Conservation (phyloP, 2,888 invertebrate species). For the Diplolepis rosae region DNA sequence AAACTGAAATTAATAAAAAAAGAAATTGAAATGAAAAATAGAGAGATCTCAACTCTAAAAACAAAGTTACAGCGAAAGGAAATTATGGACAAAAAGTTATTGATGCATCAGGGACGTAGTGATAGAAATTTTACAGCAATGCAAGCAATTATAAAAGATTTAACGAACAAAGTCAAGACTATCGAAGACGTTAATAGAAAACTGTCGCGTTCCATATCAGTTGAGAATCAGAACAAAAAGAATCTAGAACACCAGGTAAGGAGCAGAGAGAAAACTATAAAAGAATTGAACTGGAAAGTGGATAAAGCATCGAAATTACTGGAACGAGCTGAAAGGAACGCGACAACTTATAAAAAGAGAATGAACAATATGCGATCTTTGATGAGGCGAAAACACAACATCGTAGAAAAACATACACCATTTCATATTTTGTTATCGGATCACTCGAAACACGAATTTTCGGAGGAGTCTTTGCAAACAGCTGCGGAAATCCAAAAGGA, state of each 20-base stretch:
- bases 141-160: conserved; percentile 55
- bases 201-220: conserved; percentile 59
- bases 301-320: conserved; percentile 68
- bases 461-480: conserved; percentile 54
- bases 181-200: conserved; percentile 64
- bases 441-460: conserved; percentile 52
- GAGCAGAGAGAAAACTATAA: conserved; percentile 65
- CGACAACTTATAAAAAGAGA: conserved; percentile 64
- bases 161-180: conserved; percentile 57
- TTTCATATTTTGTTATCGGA: conserved; percentile 57
- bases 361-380: conserved; percentile 65
- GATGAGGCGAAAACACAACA: conserved; percentile 57
- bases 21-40: conserved; percentile 48
- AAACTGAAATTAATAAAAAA: conserved; percentile 47
- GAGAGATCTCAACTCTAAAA: conserved; percentile 49
- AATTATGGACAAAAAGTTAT: no score
- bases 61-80: conserved; percentile 44
- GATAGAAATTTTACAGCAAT: conserved; percentile 42
- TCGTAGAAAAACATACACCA: conserved; percentile 55
- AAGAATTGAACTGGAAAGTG: conserved; percentile 69
- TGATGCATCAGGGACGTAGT: conserved; percentile 41
- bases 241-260: conserved; percentile 61
- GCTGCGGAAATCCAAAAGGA: conserved; percentile 57
- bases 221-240: conserved; percentile 60
- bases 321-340: conserved; percentile 67